Evolutionary conservation across 2,888 invertebrate species (phyloP).

Genomic region (Punctoribates punctum): DNA sequence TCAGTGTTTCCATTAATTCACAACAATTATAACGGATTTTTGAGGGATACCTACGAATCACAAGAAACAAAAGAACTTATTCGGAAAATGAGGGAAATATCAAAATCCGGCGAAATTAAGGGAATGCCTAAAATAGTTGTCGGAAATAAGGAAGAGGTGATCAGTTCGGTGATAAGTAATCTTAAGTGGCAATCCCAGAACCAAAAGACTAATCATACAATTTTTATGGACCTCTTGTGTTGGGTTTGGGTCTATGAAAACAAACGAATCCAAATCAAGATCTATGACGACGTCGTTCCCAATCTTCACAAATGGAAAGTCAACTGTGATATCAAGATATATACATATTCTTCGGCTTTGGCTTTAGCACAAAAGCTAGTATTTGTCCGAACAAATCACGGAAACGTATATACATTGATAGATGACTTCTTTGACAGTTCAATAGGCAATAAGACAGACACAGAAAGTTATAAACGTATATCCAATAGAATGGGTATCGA

Average conservation of each 20-base stretch:
- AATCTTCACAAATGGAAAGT: constrained; percentile 41
- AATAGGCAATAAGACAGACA: constrained; percentile 38
- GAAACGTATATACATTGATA: constrained; percentile 39
- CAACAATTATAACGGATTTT: constrained; percentile 29
- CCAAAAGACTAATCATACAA: no score
- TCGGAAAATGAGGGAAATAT: background rate
- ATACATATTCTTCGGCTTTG: constrained; percentile 41
- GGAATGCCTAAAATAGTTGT: background rate
- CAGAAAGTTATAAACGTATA: constrained; percentile 39
- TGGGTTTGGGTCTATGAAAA: constrained; percentile 45
- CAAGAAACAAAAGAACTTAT: constrained; percentile 26
- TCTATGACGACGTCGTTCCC: constrained; percentile 42
- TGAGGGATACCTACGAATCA: constrained; percentile 26
- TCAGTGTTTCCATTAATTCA: constrained; percentile 42
- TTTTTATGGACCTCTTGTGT: constrained; percentile 39
- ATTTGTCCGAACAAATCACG: constrained; percentile 41
- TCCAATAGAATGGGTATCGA: constrained; percentile 3
- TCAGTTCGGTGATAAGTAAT: constrained; percentile 22
- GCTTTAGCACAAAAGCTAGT: constrained; percentile 41
- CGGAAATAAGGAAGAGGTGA: background rate
- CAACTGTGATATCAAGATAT: constrained; percentile 35
- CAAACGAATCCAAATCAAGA: constrained; percentile 30
- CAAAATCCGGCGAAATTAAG: background rate
- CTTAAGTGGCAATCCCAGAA: constrained; percentile 36
- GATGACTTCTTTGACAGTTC: constrained; percentile 37